Conservation (phyloP, 1,140 invertebrate genomes). For the Drosophila cardini region DNA sequence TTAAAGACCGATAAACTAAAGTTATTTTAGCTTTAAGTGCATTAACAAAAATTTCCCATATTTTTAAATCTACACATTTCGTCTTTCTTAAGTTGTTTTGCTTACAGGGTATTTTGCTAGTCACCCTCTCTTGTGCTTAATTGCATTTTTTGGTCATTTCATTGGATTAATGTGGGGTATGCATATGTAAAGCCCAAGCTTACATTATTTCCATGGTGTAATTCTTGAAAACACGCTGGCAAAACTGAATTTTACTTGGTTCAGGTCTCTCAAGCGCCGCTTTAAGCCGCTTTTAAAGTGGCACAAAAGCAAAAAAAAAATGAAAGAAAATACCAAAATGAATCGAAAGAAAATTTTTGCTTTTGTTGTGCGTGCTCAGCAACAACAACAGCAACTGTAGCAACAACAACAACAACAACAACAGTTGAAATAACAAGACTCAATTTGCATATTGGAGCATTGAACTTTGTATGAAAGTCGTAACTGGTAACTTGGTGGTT, state of each 20-base stretch:
- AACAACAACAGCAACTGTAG: conserved; percentile 16
- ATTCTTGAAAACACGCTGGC: conserved; percentile 74
- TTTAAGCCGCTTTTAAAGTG: conserved; percentile 61
- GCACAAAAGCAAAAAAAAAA: conserved; percentile 19
- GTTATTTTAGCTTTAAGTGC: too few relatives aligned
- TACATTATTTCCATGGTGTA: conserved; percentile 68
- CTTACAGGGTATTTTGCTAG: conserved; percentile 2
- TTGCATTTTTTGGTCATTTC: conserved; percentile 30
- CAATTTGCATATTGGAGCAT: conserved; percentile 81
- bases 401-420: conserved; percentile 9
- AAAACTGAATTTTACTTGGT: conserved; percentile 51
- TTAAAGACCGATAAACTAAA: neutral
- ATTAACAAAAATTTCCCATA: too few relatives aligned
- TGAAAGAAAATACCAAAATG: neutral
- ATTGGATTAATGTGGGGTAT: conserved; percentile 37
- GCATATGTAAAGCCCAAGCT: conserved; percentile 61
- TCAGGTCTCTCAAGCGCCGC: conserved; percentile 17
- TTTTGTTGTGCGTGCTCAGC: conserved; percentile 56
- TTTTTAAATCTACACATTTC: too few relatives aligned
- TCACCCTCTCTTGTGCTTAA: neutral
- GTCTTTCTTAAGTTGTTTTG: neutral
- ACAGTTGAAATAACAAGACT: conserved; percentile 47
- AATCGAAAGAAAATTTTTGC: conserved; percentile 24
- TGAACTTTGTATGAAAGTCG: conserved; percentile 55
- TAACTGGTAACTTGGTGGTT: conserved; percentile 36